phyloP scores from a whole-genome alignment of 2,797 vertebrate species.

The Glossophaga mutica region DNA sequence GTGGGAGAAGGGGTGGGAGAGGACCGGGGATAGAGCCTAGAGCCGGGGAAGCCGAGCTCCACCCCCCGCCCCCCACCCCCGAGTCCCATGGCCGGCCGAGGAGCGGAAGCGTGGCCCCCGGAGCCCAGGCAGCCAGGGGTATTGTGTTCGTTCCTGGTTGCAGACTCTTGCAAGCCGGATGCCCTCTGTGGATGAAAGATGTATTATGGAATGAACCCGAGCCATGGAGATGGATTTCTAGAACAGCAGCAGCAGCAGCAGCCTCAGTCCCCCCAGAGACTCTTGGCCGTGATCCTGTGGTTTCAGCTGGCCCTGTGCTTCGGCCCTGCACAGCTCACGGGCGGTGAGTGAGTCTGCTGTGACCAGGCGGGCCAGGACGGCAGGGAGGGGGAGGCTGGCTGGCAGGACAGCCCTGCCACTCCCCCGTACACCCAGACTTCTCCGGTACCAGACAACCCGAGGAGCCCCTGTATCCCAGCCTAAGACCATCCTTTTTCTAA shows the following conservation, averaged over 20 bases:
- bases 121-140: neutral
- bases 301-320: constrained; percentile 82
- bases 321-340: constrained; percentile 81
- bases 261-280: constrained; percentile 72
- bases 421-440: neutral
- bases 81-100: constrained; percentile 14
- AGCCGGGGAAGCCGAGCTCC: neutral
- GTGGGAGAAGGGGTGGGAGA: constrained; percentile 19
- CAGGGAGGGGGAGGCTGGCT: neutral
- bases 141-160: constrained; percentile 66
- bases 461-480: neutral
- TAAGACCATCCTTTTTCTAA: neutral
- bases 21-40: neutral
- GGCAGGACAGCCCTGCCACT: neutral
- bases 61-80: neutral
- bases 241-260: constrained; percentile 62
- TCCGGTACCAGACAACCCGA: neutral
- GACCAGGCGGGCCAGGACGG: neutral
- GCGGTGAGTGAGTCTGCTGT: constrained; percentile 78
- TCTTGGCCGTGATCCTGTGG: constrained; percentile 80
- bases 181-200: constrained; percentile 84
- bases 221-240: constrained; percentile 75
- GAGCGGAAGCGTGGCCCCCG: neutral
- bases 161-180: constrained; percentile 81
- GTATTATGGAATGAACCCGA: constrained; percentile 84